phyloP scores from a whole-genome alignment of 2,797 vertebrate genomes.

The Phrynocephalus forsythii region DNA sequence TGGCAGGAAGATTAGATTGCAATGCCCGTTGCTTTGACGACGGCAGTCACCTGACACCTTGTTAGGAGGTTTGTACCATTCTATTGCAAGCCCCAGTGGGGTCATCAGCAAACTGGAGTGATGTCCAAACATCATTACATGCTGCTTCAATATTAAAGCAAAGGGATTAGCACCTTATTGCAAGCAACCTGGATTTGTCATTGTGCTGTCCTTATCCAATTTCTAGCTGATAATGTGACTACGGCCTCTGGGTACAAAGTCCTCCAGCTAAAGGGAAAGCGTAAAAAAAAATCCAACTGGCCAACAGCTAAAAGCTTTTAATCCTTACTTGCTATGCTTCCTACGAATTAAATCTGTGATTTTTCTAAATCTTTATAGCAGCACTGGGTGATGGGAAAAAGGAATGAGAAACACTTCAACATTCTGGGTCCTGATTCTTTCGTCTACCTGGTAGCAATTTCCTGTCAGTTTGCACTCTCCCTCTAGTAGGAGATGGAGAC shows the following conservation, averaged over 20 bases:
- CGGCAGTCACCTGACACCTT: slow-evolving; percentile 86
- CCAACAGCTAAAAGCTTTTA: slow-evolving; percentile 63
- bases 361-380: accelerated
- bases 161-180: slow-evolving; percentile 99
- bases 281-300: slow-evolving; percentile 53
- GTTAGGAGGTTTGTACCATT: slow-evolving; percentile 84
- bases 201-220: slow-evolving; percentile 99
- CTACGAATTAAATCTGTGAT: slow-evolving; percentile 50
- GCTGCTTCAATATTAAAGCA: slow-evolving; percentile 97
- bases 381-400: accelerated
- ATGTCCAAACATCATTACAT: slow-evolving; percentile 93
- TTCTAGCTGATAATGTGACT: slow-evolving; percentile 90
- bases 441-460: not conserved
- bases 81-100: slow-evolving; percentile 87
- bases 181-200: slow-evolving; percentile 99
- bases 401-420: accelerated
- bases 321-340: slow-evolving; percentile 51
- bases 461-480: not conserved
- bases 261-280: slow-evolving; percentile 76
- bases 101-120: slow-evolving; percentile 89
- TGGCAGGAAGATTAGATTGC: slow-evolving; percentile 94
- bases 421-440: accelerated
- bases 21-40: slow-evolving; percentile 86
- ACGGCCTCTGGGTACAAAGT: slow-evolving; percentile 80
- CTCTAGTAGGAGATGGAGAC: slow-evolving; percentile 25